Percentiles rank a stretch among this genome's conserved stretches.
Evolutionary conservation across 1,140 invertebrate species (phyloP).

Genomic region (Anagrus nilaparvatae): DNA sequence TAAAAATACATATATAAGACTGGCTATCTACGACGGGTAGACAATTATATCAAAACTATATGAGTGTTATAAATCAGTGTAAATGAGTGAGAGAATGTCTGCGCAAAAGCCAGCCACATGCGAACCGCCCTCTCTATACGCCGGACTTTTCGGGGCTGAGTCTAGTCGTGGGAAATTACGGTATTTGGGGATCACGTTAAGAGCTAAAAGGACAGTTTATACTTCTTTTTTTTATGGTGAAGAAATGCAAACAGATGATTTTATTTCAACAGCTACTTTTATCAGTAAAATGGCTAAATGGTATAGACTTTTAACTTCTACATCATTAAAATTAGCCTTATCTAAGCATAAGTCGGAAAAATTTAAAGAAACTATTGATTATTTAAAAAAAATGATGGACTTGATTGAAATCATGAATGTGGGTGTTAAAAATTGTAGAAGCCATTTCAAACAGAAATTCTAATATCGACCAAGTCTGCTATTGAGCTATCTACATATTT

Average conservation of each 20-base stretch:
- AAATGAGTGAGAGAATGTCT: no score
- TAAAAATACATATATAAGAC: no score
- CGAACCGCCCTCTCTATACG: no score
- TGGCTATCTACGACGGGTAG: no score
- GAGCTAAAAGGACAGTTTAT: no score
- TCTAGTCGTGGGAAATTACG: no score
- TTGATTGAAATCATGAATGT: background rate
- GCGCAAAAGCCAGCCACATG: no score
- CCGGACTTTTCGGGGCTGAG: no score
- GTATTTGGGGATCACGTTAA: no score
- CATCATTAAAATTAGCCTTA: background rate
- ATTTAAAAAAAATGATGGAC: slow-evolving; percentile 7
- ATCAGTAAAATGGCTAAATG: slow-evolving; percentile 8
- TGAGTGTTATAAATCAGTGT: no score
- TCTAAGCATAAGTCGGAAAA: background rate
- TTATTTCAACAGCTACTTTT: slow-evolving; percentile 3
- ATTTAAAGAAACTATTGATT: slow-evolving; percentile 6
- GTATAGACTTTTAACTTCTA: slow-evolving; percentile 11
- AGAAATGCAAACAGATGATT: slow-evolving; percentile 2
- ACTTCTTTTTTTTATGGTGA: slow-evolving; percentile 8
- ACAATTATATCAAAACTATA: no score
- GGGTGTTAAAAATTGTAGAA: slow-evolving; percentile 1
- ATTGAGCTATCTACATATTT: background rate
- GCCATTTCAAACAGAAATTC: slow-evolving; percentile 6
- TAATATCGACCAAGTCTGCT: slow-evolving; percentile 1